Conservation (phyloP, 2,888 invertebrate genomes). For the Syrista parreyssii region DNA sequence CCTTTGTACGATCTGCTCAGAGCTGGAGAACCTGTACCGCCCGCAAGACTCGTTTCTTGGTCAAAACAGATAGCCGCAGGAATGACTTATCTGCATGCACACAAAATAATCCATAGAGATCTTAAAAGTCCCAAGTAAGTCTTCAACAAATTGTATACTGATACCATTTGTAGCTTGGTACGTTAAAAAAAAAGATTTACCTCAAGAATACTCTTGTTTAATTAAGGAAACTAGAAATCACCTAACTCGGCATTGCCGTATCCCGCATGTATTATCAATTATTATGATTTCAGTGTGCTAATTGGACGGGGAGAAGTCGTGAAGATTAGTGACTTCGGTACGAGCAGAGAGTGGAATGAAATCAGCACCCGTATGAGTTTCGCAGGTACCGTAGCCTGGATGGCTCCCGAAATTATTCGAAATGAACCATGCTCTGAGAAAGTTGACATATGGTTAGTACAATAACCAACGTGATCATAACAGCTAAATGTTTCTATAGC, state of each 20-base stretch:
- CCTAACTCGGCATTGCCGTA: not conserved
- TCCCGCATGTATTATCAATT: slow-evolving; percentile 13
- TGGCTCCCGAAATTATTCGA: slow-evolving; percentile 98
- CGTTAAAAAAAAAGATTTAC: slow-evolving; percentile 7
- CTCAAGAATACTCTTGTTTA: slow-evolving; percentile 16
- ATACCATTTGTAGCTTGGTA: not conserved
- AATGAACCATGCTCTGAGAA: slow-evolving; percentile 97
- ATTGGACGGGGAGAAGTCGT: slow-evolving; percentile 84
- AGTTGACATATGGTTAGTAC: slow-evolving; percentile 90
- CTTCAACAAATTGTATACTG: not conserved
- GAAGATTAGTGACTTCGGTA: slow-evolving; percentile 99
- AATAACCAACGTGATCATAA: not conserved
- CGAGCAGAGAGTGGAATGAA: slow-evolving; percentile 93
- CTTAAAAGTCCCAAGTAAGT: slow-evolving; percentile 99
- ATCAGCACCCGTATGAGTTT: slow-evolving; percentile 97
- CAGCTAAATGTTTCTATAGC: not conserved
- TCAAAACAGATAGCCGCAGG: slow-evolving; percentile 95
- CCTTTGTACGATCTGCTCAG: slow-evolving; percentile 91
- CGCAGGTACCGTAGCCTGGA: slow-evolving; percentile 98
- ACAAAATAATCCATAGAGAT: slow-evolving; percentile 98
- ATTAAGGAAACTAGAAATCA: not conserved
- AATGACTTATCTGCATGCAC: slow-evolving; percentile 95
- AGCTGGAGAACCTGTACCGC: slow-evolving; percentile 85
- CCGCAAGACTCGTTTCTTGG: slow-evolving; percentile 91
- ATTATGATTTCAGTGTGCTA: slow-evolving; percentile 75